Evolutionary conservation across 2,113 vertebrate species (phyloP).

Genomic region (Vimba vimba): DNA sequence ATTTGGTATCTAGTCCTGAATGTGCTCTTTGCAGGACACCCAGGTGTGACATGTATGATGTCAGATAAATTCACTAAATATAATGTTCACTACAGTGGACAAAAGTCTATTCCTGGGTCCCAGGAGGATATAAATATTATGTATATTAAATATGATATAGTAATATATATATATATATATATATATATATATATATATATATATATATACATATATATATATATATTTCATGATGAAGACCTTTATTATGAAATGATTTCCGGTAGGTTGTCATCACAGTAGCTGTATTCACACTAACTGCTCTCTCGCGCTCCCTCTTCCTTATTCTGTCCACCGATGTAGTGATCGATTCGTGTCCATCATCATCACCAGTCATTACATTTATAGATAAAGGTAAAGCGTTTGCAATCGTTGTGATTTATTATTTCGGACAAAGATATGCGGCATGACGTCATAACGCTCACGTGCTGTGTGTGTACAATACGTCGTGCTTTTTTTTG

Average conservation of each 20-base stretch:
- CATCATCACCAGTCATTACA: not conserved
- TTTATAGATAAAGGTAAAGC: not conserved
- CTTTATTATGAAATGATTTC: slow-evolving; percentile 18
- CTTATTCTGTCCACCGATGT: not conserved
- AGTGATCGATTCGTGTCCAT: not conserved
- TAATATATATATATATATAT: too few species aligned
- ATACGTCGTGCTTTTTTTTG: not conserved
- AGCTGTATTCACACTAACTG: not conserved
- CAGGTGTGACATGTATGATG: too few species aligned
- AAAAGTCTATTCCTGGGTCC: too few species aligned
- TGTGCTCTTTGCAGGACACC: too few species aligned
- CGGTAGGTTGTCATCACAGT: not conserved
- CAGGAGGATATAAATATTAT: too few species aligned
- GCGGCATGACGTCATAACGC: not conserved
- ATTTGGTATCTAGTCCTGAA: too few species aligned
- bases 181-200: too few species aligned
- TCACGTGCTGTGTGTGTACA: not conserved
- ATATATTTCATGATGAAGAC: not conserved
- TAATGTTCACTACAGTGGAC: too few species aligned
- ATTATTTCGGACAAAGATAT: not conserved
- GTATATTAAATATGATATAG: too few species aligned
- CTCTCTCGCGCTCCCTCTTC: not conserved
- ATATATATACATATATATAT: too few species aligned
- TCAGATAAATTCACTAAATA: too few species aligned
- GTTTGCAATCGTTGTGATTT: not conserved